Percentiles rank a stretch among this genome's conserved stretches.
Evolutionary conservation across 2,888 invertebrate genomes (phyloP).

Genomic region (Hartigia nigra): DNA sequence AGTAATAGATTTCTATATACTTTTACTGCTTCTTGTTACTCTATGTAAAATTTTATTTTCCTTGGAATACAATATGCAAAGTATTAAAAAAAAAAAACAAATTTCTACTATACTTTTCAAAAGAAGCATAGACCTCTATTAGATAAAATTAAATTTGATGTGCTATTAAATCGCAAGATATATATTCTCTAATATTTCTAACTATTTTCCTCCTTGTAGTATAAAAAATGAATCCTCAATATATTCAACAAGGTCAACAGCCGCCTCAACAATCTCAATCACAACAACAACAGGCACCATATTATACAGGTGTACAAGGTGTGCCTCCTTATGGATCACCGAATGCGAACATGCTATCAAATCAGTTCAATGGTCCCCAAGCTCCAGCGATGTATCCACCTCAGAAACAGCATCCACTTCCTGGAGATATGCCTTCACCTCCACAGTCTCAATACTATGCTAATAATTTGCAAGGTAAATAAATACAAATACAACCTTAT

Average conservation of each 20-base stretch:
- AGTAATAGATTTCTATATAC: no score
- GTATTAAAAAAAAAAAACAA: no score
- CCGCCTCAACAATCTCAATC: conserved; percentile 31
- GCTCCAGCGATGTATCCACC: conserved; percentile 36
- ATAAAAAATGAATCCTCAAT: conserved; percentile 69
- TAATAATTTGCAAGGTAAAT: conserved; percentile 46
- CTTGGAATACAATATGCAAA: no score
- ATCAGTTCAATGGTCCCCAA: conserved; percentile 38
- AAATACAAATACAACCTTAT: conserved; percentile 2
- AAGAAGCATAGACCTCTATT: no score
- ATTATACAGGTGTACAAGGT: conserved; percentile 38
- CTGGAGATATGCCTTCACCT: conserved; percentile 43
- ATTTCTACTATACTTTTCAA: no score
- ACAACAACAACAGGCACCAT: conserved; percentile 39
- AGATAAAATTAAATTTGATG: no score
- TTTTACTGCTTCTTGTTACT: no score
- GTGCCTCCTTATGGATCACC: conserved; percentile 45
- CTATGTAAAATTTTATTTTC: no score
- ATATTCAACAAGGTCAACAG: conserved; percentile 50
- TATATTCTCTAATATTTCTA: no score
- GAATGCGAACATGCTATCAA: conserved; percentile 47
- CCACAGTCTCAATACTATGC: conserved; percentile 43
- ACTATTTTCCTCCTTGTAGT: conserved; percentile 20
- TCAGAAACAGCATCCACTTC: conserved; percentile 45
- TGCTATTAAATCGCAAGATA: no score